Evolutionary conservation across 2,797 vertebrate species (phyloP).

Genomic region (Yasuhikotakia modesta): DNA sequence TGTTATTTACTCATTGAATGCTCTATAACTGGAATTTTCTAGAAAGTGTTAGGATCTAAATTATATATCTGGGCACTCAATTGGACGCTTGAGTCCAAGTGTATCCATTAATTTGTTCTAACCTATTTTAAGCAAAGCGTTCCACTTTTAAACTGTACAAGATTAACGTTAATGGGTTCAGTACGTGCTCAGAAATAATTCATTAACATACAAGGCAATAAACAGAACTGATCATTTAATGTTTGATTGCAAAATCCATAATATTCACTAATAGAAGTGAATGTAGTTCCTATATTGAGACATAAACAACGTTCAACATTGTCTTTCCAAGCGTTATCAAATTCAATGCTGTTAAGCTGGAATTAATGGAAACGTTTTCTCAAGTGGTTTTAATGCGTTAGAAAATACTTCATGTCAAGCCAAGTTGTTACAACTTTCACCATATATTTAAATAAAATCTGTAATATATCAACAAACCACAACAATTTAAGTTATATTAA

Average conservation of each 20-base stretch:
- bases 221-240: background rate
- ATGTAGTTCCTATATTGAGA: too few species aligned
- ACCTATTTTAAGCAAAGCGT: conserved; percentile 14
- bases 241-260: background rate
- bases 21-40: conserved; percentile 13
- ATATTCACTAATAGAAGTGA: too few species aligned
- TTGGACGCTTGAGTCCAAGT: conserved; percentile 25
- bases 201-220: background rate
- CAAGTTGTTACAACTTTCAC: conserved; percentile 29
- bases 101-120: conserved; percentile 18
- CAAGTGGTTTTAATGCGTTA: background rate
- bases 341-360: too few species aligned
- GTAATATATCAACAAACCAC: conserved; percentile 19
- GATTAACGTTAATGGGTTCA: background rate
- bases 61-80: conserved; percentile 51
- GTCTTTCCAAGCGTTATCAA: background rate
- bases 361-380: background rate
- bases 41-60: too few species aligned
- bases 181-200: too few species aligned
- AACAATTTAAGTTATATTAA: conserved; percentile 53
- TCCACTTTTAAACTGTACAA: background rate
- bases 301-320: background rate
- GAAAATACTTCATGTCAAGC: background rate
- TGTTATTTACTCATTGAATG: conserved; percentile 47
- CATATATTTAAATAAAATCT: conserved; percentile 65